Base-by-base conservation (phyloP, 2,797 vertebrate genomes). In the Lepidocolaptes lacrymiger region DNA sequence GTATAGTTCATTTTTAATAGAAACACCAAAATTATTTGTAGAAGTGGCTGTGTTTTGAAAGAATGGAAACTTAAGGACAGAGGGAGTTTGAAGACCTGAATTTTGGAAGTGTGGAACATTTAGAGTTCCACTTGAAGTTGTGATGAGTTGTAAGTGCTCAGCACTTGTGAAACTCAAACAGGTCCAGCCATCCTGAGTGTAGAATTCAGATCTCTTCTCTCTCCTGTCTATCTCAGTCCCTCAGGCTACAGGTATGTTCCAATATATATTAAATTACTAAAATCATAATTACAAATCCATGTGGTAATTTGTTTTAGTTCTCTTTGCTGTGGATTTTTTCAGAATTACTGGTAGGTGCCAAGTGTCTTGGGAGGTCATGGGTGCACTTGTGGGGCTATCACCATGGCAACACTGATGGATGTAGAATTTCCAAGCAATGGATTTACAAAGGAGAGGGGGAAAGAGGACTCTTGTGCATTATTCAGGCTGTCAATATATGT, bases 361-460 rank as follows among this genome's bases (percentile, higher is more conserved):
- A 76, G 22, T 96, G 61, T 81, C 88, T 88, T 76, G 84, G 80
- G 93, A 96, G 64, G 67, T 95, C 89, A 68, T 48, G 39, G 49
- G 28, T 2, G 13, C 55, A 84, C 87, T 84, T 22, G 0, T 63
- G 75, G 73, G 92, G 37, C 14, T 78, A 63, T 92, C 39, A 39
- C 94, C 54, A 89, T 89, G 71, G 66, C 82, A 95, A 91, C 88
- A 54, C 28, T 37, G 74, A 77, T 54, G 88, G 82, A 89, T 91
- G 69, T 67, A 94, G 72, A 68, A 72, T 87, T 91, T 94, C 83
- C 76, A 73, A 74, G 52, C 24, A 73, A 55, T 89, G 55, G 39
- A 22, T 67, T 91, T 80, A 89, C 63, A 74, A 66, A 90, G 54
- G 49, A 93, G 51, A 39, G 22, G 52, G 56, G 46, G 56, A 77